Percentiles rank a stretch among this genome's conserved stretches.
Evolutionary conservation across 2,888 invertebrate species (phyloP).

Genomic region (Lasioglossum lativentre): DNA sequence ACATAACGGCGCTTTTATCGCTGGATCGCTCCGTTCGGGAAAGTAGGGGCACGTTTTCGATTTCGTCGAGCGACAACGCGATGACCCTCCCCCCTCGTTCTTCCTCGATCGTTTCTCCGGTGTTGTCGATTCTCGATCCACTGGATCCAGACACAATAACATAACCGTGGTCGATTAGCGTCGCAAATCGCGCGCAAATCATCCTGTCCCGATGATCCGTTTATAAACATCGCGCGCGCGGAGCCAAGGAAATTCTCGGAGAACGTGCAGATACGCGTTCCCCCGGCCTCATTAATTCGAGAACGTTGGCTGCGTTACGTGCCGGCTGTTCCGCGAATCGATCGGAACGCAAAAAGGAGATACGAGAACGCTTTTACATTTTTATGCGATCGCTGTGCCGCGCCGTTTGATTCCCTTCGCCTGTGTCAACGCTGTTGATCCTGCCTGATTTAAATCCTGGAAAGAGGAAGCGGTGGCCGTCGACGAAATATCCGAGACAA

Average conservation of each 20-base stretch:
- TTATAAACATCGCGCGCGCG: neutral
- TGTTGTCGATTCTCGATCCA: neutral
- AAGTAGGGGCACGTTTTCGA: slow-evolving; percentile 21
- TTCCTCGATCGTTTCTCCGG: neutral
- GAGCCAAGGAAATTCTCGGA: neutral
- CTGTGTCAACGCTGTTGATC: neutral
- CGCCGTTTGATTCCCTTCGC: neutral
- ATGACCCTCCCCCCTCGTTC: no score
- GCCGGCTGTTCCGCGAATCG: neutral
- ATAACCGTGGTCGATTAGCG: neutral
- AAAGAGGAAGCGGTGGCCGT: neutral
- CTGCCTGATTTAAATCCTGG: neutral
- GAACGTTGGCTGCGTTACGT: neutral
- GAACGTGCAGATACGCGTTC: neutral
- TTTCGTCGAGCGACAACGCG: neutral
- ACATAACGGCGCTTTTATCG: slow-evolving; percentile 67
- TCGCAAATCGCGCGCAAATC: no score
- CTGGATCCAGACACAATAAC: neutral
- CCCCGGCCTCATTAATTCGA: slow-evolving; percentile 11
- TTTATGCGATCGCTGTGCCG: neutral
- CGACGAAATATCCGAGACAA: neutral
- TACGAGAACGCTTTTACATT: neutral
- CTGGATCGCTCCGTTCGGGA: slow-evolving; percentile 47
- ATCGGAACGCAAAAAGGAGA: neutral
- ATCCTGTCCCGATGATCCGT: neutral